Evolutionary conservation across 2,888 invertebrate genomes (phyloP), one percentile per base, ranked within the genome.

Genomic region (Cremastobaeus sp.): DNA sequence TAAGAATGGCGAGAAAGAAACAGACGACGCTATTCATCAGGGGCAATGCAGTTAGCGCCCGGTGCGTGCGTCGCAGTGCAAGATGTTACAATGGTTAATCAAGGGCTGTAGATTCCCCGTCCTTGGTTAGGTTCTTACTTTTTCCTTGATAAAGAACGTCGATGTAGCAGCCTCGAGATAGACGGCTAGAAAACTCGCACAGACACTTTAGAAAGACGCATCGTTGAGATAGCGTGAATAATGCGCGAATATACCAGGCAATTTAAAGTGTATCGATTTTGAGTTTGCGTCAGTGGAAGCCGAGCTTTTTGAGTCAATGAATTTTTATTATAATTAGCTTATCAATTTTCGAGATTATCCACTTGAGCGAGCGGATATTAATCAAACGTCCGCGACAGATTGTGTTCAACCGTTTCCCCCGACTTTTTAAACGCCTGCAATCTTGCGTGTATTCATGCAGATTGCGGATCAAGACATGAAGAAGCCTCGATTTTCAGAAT

Each of bases 21-120:
- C 47, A 65, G 54, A 57, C 55, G 30, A 28, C 43, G 52, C 39
- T 43, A 52, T 71, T 71, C 64, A 48, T 50, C 57, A 21, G 47
- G 32, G 45, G 35, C 35, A 54, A 54, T 32, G 21, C 11, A 21
- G 34, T 25, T 21, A 35, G 64, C 43, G 4, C 9, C 2, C 14
- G 25, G 34, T 35, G n/a, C 28, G 47, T 17, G 45, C 35, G 12
- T 50, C 34, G 18, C 8, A n/a, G 35, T 35, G 5, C 32, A 45
- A 32, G 34, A 34, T 50, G 32, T 30, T 34, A 66, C 66, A 66
- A 66, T 66, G 50, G 48, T 66, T 66, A 55, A 66, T 66, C 57
- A 66, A 25, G 25, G 45, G n/a, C 34, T 12, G 25, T 28, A 17
- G n/a, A 54, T 41, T 41, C 41, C 35, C 15, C 21, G 9, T 32